Evolutionary conservation across 2,113 vertebrate genomes (phyloP).

Genomic region (Istiophorus platypterus): DNA sequence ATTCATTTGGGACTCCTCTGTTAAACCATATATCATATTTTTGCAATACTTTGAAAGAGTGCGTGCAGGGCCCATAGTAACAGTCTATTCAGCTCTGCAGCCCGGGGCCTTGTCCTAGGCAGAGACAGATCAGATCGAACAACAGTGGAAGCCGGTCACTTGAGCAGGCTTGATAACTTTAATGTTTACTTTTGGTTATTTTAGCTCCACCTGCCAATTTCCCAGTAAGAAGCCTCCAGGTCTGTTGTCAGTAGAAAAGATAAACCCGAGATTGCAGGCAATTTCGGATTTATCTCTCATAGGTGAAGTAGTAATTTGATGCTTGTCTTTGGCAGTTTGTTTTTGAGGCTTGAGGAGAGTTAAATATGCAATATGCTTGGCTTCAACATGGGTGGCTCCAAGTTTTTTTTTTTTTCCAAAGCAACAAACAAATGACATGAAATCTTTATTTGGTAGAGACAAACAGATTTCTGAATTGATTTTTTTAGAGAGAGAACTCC

Average conservation of each 20-base stretch:
- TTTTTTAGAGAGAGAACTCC: slow-evolving; percentile 46
- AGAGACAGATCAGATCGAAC: slow-evolving; percentile 71
- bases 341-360: slow-evolving; percentile 70
- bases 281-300: too few relatives aligned
- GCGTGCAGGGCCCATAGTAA: slow-evolving; percentile 56
- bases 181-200: slow-evolving; percentile 70
- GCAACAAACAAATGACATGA: slow-evolving; percentile 78
- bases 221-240: slow-evolving; percentile 37
- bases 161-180: slow-evolving; percentile 63
- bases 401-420: slow-evolving; percentile 44
- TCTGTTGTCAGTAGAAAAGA: slow-evolving; percentile 46
- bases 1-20: slow-evolving; percentile 60
- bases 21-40: slow-evolving; percentile 67
- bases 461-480: slow-evolving; percentile 77
- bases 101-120: slow-evolving; percentile 69
- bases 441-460: slow-evolving; percentile 78
- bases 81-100: slow-evolving; percentile 57
- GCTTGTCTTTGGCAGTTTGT: slow-evolving; percentile 69
- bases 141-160: slow-evolving; percentile 61
- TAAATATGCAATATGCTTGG: slow-evolving; percentile 79
- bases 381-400: slow-evolving; percentile 69
- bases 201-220: slow-evolving; percentile 60
- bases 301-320: slow-evolving; percentile 70
- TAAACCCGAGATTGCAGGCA: slow-evolving; percentile 52
- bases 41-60: slow-evolving; percentile 73